Base-by-base conservation (phyloP, 2,113 vertebrate species). In the Zeus faber region DNA sequence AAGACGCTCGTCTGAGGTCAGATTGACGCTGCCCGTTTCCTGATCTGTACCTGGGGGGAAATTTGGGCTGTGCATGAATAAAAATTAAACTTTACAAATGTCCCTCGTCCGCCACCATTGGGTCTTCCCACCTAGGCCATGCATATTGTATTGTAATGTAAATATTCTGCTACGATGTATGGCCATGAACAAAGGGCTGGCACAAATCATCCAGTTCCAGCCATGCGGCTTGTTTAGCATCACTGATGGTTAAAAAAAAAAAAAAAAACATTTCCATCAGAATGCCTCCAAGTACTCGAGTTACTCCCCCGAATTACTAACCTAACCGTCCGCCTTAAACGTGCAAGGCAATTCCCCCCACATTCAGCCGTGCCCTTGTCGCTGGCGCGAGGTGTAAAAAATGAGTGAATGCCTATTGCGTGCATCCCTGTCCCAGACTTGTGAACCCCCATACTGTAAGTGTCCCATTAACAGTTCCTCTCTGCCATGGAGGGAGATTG, bases 381-480 rank as follows among this genome's bases (percentile, higher is more conserved):
- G 22, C 47, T 23, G 7, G 9, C 43, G 48, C 37, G n/a, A 77
- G 64, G 75, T 70, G 70, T 62, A 62, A 49, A n/a, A 62, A 74
- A 62, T 67, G 25, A n/a, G n/a, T n/a, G 6, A 54, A 46, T 53
- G 46, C 56, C 58, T 64, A 50, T 67, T 70, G 71, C 69, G 29
- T 41, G 9, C 60, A 72, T 77, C 76, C 66, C 64, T 20, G 31
- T 56, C 27, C 50, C 59, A 53, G 62, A 62, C 57, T 68, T 73
- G 80, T 44, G 56, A 79, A 76, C 55, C 56, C 62, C 57, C 59
- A 54, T 54, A 69, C 57, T 62, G 56, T 67, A 80, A 82, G 56
- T 70, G 75, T 74, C 62, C 59, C 55, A 72, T 80, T 77, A 84
- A 76, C 77, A 50, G 66, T 55, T 79, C 68, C 53, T 76, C 54